Evolutionary conservation across 2,888 invertebrate species (phyloP), one percentile per base, ranked within the genome.

Genomic region (Dorcus hopei): DNA sequence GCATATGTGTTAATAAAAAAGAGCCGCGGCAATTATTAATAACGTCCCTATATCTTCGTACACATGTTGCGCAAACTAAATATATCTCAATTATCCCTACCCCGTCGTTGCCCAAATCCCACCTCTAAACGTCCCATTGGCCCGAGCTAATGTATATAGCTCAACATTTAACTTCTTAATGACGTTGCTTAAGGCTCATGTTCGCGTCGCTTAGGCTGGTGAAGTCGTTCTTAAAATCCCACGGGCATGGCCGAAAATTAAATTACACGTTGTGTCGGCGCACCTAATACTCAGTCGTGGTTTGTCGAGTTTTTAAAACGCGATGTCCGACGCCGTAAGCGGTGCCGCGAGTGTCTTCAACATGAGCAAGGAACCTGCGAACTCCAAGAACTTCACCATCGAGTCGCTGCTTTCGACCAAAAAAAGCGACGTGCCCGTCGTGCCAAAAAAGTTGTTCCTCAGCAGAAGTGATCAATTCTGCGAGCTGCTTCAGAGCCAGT

Each of bases 61-160:
- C 67, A 69, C 61, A 67, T 69, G 65, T 63, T 60, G 53, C 14
- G 49, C 56, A 61, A 19, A 65, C 70, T 71, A 72, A 72, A 71
- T 69, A 71, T 71, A 72, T 70, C 69, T 72, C 67, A 71, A 72
- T 71, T 68, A 70, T 67, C 70, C 69, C 70, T 64, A 54, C 67
- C 54, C 57, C 39, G 8, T 19, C 14, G 14, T 26, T 33, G 19
- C 41, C 38, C 40, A 54, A 58, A 56, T 49, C 66, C 54, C 65
- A 62, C 66, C 66, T 61, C 58, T 59, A 52, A 49, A 51, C 48
- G 53, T 61, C 52, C 52, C 56, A 70, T 70, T 70, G 70, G 70
- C 58, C 55, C 52, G 57, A 55, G 60, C 55, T 61, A 62, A 47
- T 54, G 53, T 48, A 61, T 58, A 61, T 58, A 58, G 58, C 53